Evolutionary conservation across 2,888 invertebrate genomes (phyloP), one percentile per base, ranked within the genome.

Genomic region (Timema podura): DNA sequence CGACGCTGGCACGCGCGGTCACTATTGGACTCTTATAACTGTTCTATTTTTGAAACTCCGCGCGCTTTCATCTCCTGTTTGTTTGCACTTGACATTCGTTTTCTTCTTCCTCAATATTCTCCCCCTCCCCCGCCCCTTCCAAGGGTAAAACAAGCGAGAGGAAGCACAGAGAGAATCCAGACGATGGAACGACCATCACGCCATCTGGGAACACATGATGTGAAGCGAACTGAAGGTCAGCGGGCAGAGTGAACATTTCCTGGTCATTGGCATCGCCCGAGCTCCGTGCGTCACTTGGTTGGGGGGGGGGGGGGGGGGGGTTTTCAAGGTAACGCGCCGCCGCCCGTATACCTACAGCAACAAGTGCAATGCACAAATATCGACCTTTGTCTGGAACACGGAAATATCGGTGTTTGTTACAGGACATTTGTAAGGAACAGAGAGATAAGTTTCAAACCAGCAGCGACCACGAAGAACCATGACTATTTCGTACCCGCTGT

Each of bases 251-350:
- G 64, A 61, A 65, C 70, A 70, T 71, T 73, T 73, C 73, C 73
- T 73, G 73, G 73, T 73, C 73, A 73, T 72, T 73, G 73, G 72
- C 73, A 73, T 72, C 71, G 64, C 49, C 44, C 70, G 57, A 15
- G 65, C 48, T 15, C 48, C 69, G 59, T 71, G 71, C 71, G 71
- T 71, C 71, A 71, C 71, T 67, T 30, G 61, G 66, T 48, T 65
- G 16, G 51, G 13, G 65, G 67, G 67, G 61, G 67, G 30, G 30
- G 30, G 30, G 30, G 30, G 30, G 30, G 30, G 30, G 30, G 30
- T 15, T 51, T 51, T 67, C 67, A 67, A 67, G 67, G 67, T 67
- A 67, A 67, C 67, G 51, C 67, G 49, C 45, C 49, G 51, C 49
- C 61, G 51, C 49, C 67, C 44, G 47, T 51, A n/a, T n/a, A 13